Conservation (phyloP, 1,140 invertebrate genomes). For the Listronotus oregonensis region DNA sequence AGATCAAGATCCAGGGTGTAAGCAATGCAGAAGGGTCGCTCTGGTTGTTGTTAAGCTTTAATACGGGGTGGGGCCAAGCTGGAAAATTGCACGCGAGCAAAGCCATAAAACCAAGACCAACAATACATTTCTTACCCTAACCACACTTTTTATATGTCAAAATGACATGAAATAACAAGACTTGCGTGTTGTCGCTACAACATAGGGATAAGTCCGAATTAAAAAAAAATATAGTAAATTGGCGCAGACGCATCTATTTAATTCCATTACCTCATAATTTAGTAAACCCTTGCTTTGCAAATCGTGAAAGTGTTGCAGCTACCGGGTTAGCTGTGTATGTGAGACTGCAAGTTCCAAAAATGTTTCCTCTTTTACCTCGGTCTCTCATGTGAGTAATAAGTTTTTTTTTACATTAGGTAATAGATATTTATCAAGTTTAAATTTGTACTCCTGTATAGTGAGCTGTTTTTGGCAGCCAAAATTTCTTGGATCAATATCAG, state of each 20-base stretch:
- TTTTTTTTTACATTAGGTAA: neutral
- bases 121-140: no score
- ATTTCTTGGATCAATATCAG: no score
- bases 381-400: constrained; percentile 3
- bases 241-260: constrained; percentile 4
- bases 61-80: no score
- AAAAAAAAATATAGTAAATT: constrained; percentile 5
- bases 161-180: neutral
- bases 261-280: neutral
- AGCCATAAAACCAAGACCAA: no score
- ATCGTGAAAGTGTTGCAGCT: neutral
- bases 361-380: constrained; percentile 3
- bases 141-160: no score
- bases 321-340: constrained; percentile 6
- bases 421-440: no score
- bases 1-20: no score
- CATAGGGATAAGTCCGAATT: neutral
- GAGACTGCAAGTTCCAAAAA: constrained; percentile 10
- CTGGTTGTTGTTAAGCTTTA: no score
- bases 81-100: no score
- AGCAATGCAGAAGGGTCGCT: no score
- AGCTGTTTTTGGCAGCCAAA: no score
- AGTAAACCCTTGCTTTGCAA: neutral
- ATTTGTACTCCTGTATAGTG: no score
- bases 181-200: neutral